Base-by-base conservation (phyloP, 2,797 vertebrate genomes). In the Labeo calbasu region DNA sequence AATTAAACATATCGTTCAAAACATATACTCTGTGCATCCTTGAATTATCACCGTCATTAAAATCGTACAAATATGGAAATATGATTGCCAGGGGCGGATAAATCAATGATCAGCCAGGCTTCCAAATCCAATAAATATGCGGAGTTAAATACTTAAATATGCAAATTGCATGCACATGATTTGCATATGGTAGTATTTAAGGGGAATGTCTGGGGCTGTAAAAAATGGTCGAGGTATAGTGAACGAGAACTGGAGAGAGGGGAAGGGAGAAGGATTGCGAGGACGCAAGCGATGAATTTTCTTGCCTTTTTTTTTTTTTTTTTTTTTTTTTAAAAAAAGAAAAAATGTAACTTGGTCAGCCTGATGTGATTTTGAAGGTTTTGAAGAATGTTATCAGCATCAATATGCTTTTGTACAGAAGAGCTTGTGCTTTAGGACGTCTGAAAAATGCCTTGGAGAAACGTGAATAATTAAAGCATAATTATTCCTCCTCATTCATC, bases 111-210 rank as follows among this genome's bases (percentile, higher is more conserved):
- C 95, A 96, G 94, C 92, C 92, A 94, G 94, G 94, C 95, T 95
- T 93, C 92, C 94, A 95, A 95, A 96, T 95, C 94, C 94, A 95
- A 96, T 95, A 96, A 97, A 96, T 96, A 95, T 93, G 93, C 95
- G 94, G 94, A 96, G 95, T 96, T 95, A 96, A 96, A 97, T 97
- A 96, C 96, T 97, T 96, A 96, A 96, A 97, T 97, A 98, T 97
- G 96, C 95, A 96, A 98, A 98, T 97, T 93, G 87, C 90, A 94
- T 95, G 92, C 95, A 94, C 93, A 92, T 10, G 91, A 96, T 98
- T 98, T 97, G 95, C 96, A 98, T 97, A 96, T 94, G 94, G 94
- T 93, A 93, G 94, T 96, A 96, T 97, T 98, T 96, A 97, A 96
- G 96, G 93, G 92, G 93, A 95, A 95, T 95, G 94, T 96, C 96